Evolutionary conservation across 92 coral and sea anemone genomes (phyloP), one percentile per base, ranked within the genome.

Genomic region (Meandrina meandrites): DNA sequence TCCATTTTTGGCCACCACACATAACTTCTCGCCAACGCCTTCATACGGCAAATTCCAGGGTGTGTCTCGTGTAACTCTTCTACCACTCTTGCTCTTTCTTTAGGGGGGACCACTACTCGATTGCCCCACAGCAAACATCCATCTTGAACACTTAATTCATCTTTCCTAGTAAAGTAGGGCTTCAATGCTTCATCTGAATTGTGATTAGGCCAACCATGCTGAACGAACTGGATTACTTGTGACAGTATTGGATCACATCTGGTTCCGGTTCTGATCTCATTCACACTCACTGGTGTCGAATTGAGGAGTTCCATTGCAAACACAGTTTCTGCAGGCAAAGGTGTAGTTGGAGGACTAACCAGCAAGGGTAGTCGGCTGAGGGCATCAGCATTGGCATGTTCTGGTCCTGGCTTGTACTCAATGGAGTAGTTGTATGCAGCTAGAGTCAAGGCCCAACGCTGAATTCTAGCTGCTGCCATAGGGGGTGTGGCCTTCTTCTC

Each of bases 361-460:
- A 75, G 86, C 32, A 80, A 40, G 45, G 45, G 45, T 40, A 40
- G 45, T 56, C 91, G 71, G 64, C 84, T 83, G 67, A 89, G 85
- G 27, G 88, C 91, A 50, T 78, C 85, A 58, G 84, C 84, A 89
- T 83, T 89, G 18, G 70, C 78, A n/a, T 88, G 86, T 24, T 83
- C 81, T 7, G 45, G 68, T 42, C 94, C 93, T 34, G 93, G 68
- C 85, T 81, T 90, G 90, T 93, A 90, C 81, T 85, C 69, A 34
- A 87, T 76, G 48, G 48, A 28, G 77, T 80, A 90, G 22, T 86
- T 88, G 70, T 84, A 78, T 58, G 88, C 93, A 78, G 90, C 69
- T 18, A 53, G 58, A 53, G 58, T 53, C 64, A 86, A 56, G 0
- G 71, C 70, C 82, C 82, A 79, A 34, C 85, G 83, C 47, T 89